Evolutionary conservation across 2,113 vertebrate species (phyloP), one percentile per base, ranked within the genome.

Genomic region (Xenopus borealis): DNA sequence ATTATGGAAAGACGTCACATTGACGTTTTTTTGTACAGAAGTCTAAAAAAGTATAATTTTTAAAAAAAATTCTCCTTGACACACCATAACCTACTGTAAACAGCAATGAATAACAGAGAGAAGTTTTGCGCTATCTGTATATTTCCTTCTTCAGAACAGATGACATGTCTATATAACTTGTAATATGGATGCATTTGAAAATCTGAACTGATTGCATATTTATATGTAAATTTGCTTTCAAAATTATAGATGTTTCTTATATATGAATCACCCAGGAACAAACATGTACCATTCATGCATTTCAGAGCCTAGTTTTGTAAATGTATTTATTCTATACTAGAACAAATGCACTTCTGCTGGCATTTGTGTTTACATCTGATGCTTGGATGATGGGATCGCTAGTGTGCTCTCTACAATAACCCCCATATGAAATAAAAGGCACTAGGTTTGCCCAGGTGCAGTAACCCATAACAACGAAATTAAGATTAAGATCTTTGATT

Each of bases 191-290:
- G 11, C 52, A 20, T 23, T 23, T 66, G 53, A 23, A 16, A 72
- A 19, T 2, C 53, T 64, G 16, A 65, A 12, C 62, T 73, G 53
- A 66, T 66, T 73, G 20, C 58, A 66, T 33, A 59, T 73, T 73
- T 47, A 73, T 13, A 73, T 73, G 72, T 20, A 73, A 73, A 73
- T 73, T 23, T 66, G 3, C n/a, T 46, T 58, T 20, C 27, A 66
- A 23, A 18, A 44, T 50, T 9, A 66, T 18, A 18, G 19, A 50
- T 58, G 19, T 16, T 55, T 65, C 6, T 53, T 3, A 14, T 6
- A 27, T 27, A 27, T 27, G 23, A 27, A 27, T 27, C 23, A 27
- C 23, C 3, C 23, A 27, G 23, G 65, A 20, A 45, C 45, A 50
- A 65, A 55, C 57, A 50, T 12, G 47, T 12, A 16, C 14, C 47